phyloP scores from a whole-genome alignment of 2,113 vertebrate genomes.

The Rhizomys pruinosus region DNA sequence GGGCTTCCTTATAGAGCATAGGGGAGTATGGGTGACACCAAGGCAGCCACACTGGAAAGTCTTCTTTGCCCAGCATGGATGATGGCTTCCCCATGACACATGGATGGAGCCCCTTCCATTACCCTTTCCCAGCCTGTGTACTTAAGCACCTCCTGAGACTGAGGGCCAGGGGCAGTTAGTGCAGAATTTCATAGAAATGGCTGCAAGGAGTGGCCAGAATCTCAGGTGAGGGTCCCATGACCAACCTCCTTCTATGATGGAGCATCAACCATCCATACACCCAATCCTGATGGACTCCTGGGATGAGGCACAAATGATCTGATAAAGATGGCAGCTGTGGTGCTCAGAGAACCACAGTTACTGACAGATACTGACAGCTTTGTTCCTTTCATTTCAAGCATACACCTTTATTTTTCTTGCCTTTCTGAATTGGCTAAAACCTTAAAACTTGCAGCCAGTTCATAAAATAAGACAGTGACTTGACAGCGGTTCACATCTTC shows the following conservation, averaged over 20 bases:
- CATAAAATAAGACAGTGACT: too few species aligned
- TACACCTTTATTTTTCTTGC: not conserved
- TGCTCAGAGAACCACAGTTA: not conserved
- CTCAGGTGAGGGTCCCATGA: not conserved
- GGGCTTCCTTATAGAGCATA: not conserved
- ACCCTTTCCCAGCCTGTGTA: not conserved
- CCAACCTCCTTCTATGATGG: not conserved
- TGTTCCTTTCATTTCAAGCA: not conserved
- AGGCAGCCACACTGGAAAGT: not conserved
- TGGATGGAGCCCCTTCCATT: not conserved
- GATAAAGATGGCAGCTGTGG: not conserved
- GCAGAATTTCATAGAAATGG: not conserved
- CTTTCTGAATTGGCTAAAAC: not conserved
- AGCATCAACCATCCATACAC: not conserved
- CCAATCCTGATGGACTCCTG: not conserved
- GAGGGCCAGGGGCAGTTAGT: not conserved
- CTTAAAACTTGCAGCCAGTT: too few species aligned
- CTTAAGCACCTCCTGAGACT: not conserved
- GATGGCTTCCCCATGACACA: too few species aligned
- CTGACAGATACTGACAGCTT: not conserved
- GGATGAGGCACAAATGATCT: too few species aligned
- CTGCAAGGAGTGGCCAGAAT: not conserved
- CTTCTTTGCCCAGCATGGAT: too few species aligned
- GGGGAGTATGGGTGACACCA: not conserved
- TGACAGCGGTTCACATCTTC: accelerated